Evolutionary conservation across 2,888 invertebrate genomes (phyloP).

Genomic region (Drosophila quinaria): DNA sequence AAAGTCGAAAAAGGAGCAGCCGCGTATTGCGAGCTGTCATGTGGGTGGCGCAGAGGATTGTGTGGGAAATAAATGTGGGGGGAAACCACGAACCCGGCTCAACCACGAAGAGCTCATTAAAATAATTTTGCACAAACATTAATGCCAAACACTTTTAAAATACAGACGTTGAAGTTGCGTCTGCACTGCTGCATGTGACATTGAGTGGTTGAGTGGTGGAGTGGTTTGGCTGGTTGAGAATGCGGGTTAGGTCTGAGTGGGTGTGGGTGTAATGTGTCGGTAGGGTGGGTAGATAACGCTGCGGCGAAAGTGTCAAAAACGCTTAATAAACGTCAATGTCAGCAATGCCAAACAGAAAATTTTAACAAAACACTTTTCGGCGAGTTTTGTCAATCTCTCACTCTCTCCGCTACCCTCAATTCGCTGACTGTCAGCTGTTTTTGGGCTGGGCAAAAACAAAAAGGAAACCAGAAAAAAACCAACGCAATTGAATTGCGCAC

Average conservation of each 20-base stretch:
- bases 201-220: constrained; percentile 73
- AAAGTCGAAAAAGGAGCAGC: constrained; percentile 62
- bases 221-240: constrained; percentile 24
- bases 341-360: constrained; percentile 70
- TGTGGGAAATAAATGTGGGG: constrained; percentile 7
- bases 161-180: constrained; percentile 55
- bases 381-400: constrained; percentile 50
- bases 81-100: constrained; percentile 6
- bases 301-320: constrained; percentile 77
- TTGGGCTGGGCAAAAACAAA: constrained; percentile 40
- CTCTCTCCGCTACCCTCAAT: not conserved
- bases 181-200: constrained; percentile 71
- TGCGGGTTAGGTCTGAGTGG: constrained; percentile 8
- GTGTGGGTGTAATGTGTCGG: not conserved
- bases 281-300: constrained; percentile 55
- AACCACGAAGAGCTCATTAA: constrained; percentile 69
- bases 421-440: constrained; percentile 49
- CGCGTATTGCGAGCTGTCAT: constrained; percentile 26
- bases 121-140: constrained; percentile 78
- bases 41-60: constrained; percentile 15
- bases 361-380: constrained; percentile 73
- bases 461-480: constrained; percentile 41
- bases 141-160: constrained; percentile 68
- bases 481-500: constrained; percentile 79
- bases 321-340: constrained; percentile 82